Base-by-base conservation (phyloP, 2,888 invertebrate genomes). In the Polietes domitor region DNA sequence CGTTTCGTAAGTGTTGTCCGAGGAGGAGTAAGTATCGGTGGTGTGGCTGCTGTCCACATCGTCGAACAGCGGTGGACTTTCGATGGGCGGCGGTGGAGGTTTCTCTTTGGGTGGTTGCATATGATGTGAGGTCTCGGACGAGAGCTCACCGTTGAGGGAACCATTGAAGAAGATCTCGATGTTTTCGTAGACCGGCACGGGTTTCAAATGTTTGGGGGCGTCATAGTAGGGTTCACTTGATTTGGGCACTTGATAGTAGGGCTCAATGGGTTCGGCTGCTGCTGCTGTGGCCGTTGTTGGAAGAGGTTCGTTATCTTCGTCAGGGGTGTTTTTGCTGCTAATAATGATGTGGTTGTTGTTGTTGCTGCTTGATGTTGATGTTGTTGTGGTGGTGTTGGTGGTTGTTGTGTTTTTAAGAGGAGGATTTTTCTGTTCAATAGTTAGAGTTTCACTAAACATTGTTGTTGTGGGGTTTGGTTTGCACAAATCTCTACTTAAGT, bases 51-150 rank as follows among this genome's bases (percentile, higher is more conserved):
- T 79, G 7, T 84, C 86, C 0, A 78, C 71, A 73, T 84, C 86
- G 72, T 86, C 85, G 17, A 86, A 85, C 0, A 85, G 80, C 0
- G 88, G 86, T 6, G 88, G 87, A 78, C 94, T 92, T 10, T 90
- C 90, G 0, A 85, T 93, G 0, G 96, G 96, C 1, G 96, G 96
- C 12, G 97, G 97, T 1, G 97, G 97, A 32, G 97, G 97, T 89
- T 97, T 97, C 89, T 96, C 96, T 89, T 95, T 96, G n/a, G 96
- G 96, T 15, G 97, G 97, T 89, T 96, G 96, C 88, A 95, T 83
- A 47, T 87, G 92, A 9, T 61, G 26, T 1, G 70, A 7, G 17
- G 74, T n/a, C 15, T 58, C 61, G 28, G 37, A 72, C 24, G 26
- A 61, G 28, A 55, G 47, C 17, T 80, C 79, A 1, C 63, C 68